Evolutionary conservation across 2,888 invertebrate species (phyloP).

Genomic region (Orthonychiurus folsomi): DNA sequence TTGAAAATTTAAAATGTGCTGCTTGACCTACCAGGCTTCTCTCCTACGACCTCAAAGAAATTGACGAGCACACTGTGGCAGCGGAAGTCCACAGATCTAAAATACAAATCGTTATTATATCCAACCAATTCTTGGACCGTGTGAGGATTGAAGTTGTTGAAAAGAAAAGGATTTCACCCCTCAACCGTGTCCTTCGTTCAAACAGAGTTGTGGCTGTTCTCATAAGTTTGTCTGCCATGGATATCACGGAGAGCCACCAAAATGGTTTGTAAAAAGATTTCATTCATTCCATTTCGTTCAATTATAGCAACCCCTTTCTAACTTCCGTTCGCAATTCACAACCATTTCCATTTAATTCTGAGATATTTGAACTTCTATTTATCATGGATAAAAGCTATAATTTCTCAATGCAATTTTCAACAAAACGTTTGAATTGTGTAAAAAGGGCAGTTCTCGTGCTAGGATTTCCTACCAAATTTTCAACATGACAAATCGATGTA

Average conservation of each 20-base stretch:
- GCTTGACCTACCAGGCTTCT: conserved; percentile 24
- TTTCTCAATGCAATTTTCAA: no score
- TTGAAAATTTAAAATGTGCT: conserved; percentile 1
- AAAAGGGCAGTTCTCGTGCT: no score
- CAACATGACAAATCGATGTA: no score
- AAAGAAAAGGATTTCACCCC: conserved; percentile 32
- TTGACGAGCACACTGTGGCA: conserved; percentile 31
- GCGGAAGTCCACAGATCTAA: conserved; percentile 37
- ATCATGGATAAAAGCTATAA: no score
- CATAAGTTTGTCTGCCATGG: conserved; percentile 20
- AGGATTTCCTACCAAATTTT: no score
- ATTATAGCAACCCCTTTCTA: neutral
- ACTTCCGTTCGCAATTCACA: neutral
- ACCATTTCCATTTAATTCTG: neutral
- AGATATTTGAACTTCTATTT: neutral
- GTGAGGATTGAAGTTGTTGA: conserved; percentile 31
- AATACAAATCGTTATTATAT: conserved; percentile 39
- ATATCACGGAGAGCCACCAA: conserved; percentile 27
- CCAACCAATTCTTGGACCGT: conserved; percentile 38
- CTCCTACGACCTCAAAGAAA: conserved; percentile 35
- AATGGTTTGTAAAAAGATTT: conserved; percentile 12
- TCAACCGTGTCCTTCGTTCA: conserved; percentile 37
- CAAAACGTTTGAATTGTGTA: no score
- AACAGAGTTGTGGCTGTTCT: conserved; percentile 38
- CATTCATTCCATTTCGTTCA: neutral